A percentile compares a stretch with the other conserved stretches of the same genome.
Conservation (phyloP, 2,113 vertebrate species). For the Phaetusa simplex region DNA sequence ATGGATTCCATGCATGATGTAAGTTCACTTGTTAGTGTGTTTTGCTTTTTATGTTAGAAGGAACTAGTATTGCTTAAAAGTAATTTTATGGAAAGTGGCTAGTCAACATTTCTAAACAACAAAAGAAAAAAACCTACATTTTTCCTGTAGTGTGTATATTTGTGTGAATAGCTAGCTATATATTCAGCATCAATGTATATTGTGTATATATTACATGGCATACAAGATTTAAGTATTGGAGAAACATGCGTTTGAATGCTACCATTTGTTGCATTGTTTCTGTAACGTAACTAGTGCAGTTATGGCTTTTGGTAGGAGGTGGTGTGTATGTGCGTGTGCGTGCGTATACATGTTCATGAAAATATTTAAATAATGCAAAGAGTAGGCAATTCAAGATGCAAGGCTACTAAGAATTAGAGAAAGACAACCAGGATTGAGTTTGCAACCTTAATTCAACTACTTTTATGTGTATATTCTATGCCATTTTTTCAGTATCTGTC, state of each 20-base stretch:
- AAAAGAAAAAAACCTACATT: background rate
- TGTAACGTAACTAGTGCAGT: background rate
- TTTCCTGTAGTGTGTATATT: background rate
- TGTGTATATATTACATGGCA: background rate
- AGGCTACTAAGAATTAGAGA: background rate
- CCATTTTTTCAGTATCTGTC: background rate
- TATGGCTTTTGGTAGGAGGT: background rate
- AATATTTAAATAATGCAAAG: background rate
- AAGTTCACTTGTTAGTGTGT: constrained; percentile 40
- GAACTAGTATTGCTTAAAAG: background rate
- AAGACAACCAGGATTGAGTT: background rate
- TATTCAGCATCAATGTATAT: background rate
- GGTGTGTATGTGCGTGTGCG: rapidly evolving
- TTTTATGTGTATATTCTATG: background rate
- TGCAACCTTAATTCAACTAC: background rate
- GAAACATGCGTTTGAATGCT: background rate
- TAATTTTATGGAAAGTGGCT: background rate
- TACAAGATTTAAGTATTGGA: background rate
- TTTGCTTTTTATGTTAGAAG: background rate
- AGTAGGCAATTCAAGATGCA: background rate
- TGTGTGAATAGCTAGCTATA: background rate
- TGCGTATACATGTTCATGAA: background rate
- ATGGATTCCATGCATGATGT: constrained; percentile 97
- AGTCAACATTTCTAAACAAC: background rate
- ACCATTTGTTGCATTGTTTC: background rate